A percentile compares a stretch with the other conserved stretches of the same genome.
These are phyloP conservation scores for Octodon degus DNA, from an alignment of 2,113 vertebrate genomes.

Conservation along the genomic window DNA sequence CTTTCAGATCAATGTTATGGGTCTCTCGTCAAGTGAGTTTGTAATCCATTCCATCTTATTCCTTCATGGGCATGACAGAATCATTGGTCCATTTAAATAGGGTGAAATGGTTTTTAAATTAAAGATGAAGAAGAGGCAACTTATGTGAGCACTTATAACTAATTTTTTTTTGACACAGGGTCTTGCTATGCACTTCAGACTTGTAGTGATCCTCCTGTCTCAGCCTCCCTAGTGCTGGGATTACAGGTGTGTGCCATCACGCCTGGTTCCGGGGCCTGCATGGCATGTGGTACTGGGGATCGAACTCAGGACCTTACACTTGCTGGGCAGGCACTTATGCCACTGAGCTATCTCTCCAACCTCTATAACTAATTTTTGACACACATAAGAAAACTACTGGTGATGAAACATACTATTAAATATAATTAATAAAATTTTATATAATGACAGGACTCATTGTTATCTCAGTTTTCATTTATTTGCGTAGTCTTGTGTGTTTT, in stretches of 20 bases:
- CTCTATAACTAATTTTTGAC: not conserved
- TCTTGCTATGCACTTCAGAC: no score
- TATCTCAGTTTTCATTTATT: not conserved
- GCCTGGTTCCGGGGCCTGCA: no score
- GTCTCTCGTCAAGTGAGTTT: not conserved
- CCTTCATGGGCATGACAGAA: not conserved
- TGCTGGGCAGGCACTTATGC: no score
- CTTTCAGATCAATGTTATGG: not conserved
- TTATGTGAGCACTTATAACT: not conserved
- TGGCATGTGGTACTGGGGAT: no score
- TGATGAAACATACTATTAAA: conserved; percentile 29
- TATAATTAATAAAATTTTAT: not conserved
- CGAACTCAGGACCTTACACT: no score
- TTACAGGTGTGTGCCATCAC: no score
- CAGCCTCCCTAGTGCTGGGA: no score
- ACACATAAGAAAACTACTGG: not conserved
- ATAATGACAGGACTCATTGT: not conserved
- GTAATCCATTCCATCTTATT: not conserved
- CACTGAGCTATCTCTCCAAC: no score
- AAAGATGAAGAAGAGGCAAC: not conserved
- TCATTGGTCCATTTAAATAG: not conserved
- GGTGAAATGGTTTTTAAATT: not conserved
- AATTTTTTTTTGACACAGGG: not conserved
- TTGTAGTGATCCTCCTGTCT: no score
- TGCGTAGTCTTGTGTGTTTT: not conserved